phyloP scores from a whole-genome alignment of 2,888 invertebrate species.

The Proisotoma minuta region DNA sequence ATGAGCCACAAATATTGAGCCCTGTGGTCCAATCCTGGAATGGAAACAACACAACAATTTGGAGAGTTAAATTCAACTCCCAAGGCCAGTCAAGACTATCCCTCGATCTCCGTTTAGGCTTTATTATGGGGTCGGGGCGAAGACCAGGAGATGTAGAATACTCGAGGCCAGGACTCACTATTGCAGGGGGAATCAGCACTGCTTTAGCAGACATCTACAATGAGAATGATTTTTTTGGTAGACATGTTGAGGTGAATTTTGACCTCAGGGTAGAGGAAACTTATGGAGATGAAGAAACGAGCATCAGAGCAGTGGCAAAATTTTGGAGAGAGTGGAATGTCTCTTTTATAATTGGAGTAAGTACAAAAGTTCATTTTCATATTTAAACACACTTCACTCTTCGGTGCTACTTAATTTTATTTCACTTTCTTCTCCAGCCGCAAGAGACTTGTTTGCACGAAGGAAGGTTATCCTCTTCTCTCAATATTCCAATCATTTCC shows the following conservation, averaged over 20 bases:
- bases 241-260: conserved; percentile 31
- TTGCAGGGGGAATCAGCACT: conserved; percentile 78
- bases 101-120: conserved; percentile 58
- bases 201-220: conserved; percentile 71
- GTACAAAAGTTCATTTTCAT: no score
- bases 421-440: conserved; percentile 85
- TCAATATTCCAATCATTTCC: conserved; percentile 92
- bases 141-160: conserved; percentile 61
- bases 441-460: conserved; percentile 89
- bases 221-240: conserved; percentile 47
- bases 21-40: background rate
- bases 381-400: no score
- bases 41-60: background rate
- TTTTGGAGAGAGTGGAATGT: conserved; percentile 73
- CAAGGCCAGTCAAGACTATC: conserved; percentile 6
- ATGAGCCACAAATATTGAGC: background rate
- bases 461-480: conserved; percentile 86
- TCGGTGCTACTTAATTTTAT: no score
- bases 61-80: background rate
- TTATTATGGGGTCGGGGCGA: conserved; percentile 77
- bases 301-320: conserved; percentile 77
- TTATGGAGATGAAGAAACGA: conserved; percentile 79
- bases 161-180: conserved; percentile 67
- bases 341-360: no score
- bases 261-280: conserved; percentile 69